phyloP scores from a whole-genome alignment of 1,140 invertebrate species.

The Aricia agestis region DNA sequence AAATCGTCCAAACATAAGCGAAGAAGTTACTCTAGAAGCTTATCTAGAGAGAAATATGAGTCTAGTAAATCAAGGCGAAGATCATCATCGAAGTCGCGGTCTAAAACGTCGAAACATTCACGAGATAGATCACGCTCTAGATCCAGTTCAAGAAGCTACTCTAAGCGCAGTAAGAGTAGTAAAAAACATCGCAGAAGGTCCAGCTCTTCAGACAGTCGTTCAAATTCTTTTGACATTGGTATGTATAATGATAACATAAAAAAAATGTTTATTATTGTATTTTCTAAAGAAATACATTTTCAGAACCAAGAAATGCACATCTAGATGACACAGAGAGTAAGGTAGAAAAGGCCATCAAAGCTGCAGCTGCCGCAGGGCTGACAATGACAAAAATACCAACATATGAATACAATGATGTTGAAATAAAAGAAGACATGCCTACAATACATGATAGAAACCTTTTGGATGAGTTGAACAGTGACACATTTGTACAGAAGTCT shows the following conservation, averaged over 20 bases:
- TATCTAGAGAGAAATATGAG: constrained; percentile 59
- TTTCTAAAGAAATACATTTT: constrained; percentile 4
- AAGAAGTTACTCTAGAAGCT: constrained; percentile 60
- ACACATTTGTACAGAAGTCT: constrained; percentile 62
- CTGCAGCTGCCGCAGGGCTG: constrained; percentile 66
- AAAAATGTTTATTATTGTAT: background rate
- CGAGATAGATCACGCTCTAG: constrained; percentile 49
- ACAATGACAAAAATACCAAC: constrained; percentile 73
- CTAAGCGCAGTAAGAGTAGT: constrained; percentile 45
- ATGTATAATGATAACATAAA: constrained; percentile 18
- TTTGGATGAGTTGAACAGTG: constrained; percentile 66
- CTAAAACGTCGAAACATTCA: constrained; percentile 46
- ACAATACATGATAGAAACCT: constrained; percentile 73
- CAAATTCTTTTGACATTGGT: constrained; percentile 64
- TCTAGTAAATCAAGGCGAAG: constrained; percentile 44
- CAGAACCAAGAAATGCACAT: constrained; percentile 37
- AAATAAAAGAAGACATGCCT: constrained; percentile 72
- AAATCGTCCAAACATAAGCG: constrained; percentile 52
- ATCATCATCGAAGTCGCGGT: constrained; percentile 48
- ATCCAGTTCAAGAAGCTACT: constrained; percentile 50
- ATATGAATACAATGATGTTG: constrained; percentile 68
- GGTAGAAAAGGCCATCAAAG: constrained; percentile 70
- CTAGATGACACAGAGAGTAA: constrained; percentile 67
- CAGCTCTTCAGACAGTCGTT: constrained; percentile 48
- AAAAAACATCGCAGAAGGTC: constrained; percentile 49